phyloP scores from a whole-genome alignment of 2,888 invertebrate species.

The Mesorhabditis spiculigera region DNA sequence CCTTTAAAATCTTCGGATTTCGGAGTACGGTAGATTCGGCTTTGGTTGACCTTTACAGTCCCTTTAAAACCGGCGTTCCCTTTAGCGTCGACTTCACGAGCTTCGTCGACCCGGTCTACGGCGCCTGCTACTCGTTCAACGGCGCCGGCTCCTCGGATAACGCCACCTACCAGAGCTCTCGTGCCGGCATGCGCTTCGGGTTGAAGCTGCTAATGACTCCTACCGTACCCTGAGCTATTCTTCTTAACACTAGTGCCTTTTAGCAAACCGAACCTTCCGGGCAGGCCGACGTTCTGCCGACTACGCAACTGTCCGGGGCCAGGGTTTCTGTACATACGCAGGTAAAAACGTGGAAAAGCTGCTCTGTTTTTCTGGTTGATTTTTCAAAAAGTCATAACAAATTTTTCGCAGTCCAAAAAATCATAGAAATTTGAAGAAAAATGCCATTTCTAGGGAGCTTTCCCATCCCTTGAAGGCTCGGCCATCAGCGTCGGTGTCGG shows the following conservation, averaged over 20 bases:
- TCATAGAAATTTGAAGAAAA: background rate
- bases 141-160: conserved; percentile 14
- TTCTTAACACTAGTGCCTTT: conserved; percentile 6
- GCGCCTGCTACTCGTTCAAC: conserved; percentile 38
- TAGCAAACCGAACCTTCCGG: conserved; percentile 24
- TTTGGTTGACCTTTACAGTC: background rate
- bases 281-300: conserved; percentile 25
- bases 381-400: background rate
- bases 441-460: conserved; percentile 11
- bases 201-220: conserved; percentile 30
- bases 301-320: conserved; percentile 24
- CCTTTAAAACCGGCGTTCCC: background rate
- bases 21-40: too few species aligned
- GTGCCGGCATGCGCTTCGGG: conserved; percentile 38
- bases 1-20: too few species aligned
- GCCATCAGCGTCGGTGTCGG: conserved; percentile 36
- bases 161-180: conserved; percentile 20
- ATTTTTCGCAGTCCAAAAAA: background rate
- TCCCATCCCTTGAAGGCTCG: conserved; percentile 25
- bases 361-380: background rate
- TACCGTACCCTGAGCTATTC: conserved; percentile 14
- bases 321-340: conserved; percentile 19
- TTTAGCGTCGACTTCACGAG: conserved; percentile 26
- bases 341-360: background rate
- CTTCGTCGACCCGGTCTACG: conserved; percentile 35